phyloP scores from a whole-genome alignment of 2,113 vertebrate genomes.

The Ptyas mucosa region DNA sequence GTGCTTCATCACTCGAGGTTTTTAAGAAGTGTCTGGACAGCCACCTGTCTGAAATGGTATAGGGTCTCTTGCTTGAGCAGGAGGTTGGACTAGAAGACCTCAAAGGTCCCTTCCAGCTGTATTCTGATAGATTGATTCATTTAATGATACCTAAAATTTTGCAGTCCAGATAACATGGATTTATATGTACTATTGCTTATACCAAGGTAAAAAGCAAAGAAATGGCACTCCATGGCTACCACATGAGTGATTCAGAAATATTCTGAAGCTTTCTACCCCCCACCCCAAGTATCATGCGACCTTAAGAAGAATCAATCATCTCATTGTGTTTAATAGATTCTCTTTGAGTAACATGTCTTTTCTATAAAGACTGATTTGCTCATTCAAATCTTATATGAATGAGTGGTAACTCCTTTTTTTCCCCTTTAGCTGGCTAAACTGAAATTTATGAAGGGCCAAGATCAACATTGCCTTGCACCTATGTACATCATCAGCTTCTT shows the following conservation, averaged over 20 bases:
- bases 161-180: background rate
- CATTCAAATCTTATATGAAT: background rate
- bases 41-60: too few species aligned
- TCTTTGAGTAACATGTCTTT: background rate
- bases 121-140: too few species aligned
- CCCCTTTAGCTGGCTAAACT: background rate
- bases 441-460: background rate
- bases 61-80: too few species aligned
- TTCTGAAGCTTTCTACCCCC: background rate
- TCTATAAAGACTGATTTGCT: background rate
- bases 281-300: background rate
- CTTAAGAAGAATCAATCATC: background rate
- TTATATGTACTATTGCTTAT: too few species aligned
- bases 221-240: background rate
- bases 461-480: background rate
- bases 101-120: too few species aligned
- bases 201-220: too few species aligned
- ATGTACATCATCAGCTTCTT: background rate
- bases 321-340: background rate
- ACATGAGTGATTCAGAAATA: background rate
- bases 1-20: too few species aligned
- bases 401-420: background rate
- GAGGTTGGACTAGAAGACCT: too few species aligned
- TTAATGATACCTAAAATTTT: background rate
- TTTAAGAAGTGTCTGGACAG: too few species aligned